Evolutionary conservation across 2,797 vertebrate genomes (phyloP), one percentile per base, ranked within the genome.

Genomic region (Macrochelys suwanniensis): DNA sequence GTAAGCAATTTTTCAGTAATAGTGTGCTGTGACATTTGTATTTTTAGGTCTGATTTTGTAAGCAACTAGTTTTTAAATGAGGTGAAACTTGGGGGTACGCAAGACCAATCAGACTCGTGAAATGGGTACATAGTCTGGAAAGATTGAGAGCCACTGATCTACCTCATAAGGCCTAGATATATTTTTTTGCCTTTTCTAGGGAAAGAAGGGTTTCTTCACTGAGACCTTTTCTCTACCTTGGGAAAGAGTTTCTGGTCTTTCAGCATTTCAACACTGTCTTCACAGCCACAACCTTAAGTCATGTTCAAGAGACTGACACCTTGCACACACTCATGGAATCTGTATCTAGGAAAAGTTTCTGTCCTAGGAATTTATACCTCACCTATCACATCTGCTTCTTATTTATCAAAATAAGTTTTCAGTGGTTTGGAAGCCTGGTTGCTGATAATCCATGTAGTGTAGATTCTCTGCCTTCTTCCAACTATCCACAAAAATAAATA

Each of bases 201-300:
- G 19, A 71, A 71, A 28, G 45, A 47, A 3, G 12, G 9, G 76
- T 93, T 91, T 28, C 28, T 89, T 87, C 84, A 78, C 78, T 49
- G 74, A 90, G 11, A 94, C n/a, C 80, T 77, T 88, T 88, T 94
- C 53, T 77, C 6, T 13, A 54, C 59, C 45, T 15, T 47, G 7
- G 45, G 25, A 47, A 49, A 49, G 45, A 15, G 28, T 31, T 17
- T 31, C 3, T 26, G 17, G 51, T 21, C 54, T 90, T 78, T 68
- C 82, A 54, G 59, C 37, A 82, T 68, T 95, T 95, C 33, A 91
- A 9, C 2, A 12, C 51, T 78, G 25, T 15, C 37, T 77, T 89
- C 84, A 83, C 0, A 4, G 37, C 25, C 42, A 57, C 26, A 23
- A 81, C 23, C 37, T 81, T 57, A 81, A 81, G 26, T 56, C 42